Conservation (phyloP, 2,888 invertebrate species). For the Branchinecta sandiegonensis region DNA sequence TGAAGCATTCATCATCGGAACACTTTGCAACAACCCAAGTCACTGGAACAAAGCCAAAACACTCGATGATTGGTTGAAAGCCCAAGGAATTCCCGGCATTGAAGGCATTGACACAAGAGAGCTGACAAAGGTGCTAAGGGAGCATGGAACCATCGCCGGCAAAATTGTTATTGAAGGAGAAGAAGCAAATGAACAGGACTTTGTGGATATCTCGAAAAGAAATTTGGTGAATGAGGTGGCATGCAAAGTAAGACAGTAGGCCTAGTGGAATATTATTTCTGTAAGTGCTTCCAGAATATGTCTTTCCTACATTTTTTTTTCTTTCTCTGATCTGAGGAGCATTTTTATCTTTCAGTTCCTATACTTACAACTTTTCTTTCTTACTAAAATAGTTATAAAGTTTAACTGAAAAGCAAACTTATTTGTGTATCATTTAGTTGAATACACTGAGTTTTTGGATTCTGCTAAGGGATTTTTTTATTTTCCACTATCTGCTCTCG, state of each 20-base stretch:
- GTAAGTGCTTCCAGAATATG: too few relatives aligned
- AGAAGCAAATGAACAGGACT: conserved; percentile 28
- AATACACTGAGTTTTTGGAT: too few relatives aligned
- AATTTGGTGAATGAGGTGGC: conserved; percentile 90
- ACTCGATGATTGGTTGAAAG: conserved; percentile 66
- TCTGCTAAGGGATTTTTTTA: too few relatives aligned
- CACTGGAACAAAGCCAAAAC: conserved; percentile 76
- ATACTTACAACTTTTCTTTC: conserved; percentile 18
- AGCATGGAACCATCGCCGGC: conserved; percentile 68
- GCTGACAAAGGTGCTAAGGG: conserved; percentile 77
- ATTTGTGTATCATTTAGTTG: too few relatives aligned
- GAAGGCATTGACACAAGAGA: conserved; percentile 84
- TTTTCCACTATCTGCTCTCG: too few relatives aligned
- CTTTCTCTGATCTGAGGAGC: too few relatives aligned
- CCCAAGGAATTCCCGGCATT: conserved; percentile 67
- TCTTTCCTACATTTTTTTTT: too few relatives aligned
- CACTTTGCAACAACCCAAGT: conserved; percentile 67
- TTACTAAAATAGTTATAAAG: conserved; percentile 8
- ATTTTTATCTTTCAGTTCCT: conserved; percentile 21
- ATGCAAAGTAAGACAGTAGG: conserved; percentile 42
- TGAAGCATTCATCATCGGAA: conserved; percentile 78
- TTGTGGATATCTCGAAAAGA: conserved; percentile 68
- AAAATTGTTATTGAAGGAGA: conserved; percentile 41
- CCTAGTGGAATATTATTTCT: conserved; percentile 5
- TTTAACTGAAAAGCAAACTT: too few relatives aligned